Conservation (phyloP, 2,797 vertebrate species). For the Trachops cirrhosus region DNA sequence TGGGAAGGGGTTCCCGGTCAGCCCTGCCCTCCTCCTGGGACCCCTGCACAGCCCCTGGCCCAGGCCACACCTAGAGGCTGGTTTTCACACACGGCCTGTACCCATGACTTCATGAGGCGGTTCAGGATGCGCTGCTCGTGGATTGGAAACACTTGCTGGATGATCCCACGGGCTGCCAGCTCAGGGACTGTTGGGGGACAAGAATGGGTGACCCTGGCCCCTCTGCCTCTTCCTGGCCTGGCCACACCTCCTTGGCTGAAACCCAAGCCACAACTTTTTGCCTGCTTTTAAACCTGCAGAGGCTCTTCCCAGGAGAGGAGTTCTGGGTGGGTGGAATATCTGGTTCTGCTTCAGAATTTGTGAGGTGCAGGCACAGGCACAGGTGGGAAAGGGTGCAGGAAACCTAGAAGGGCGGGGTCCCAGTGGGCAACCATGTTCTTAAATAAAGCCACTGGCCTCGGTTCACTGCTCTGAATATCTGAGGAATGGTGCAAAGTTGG, state of each 20-base stretch:
- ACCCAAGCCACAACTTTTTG: background rate
- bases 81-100: slow-evolving; percentile 96
- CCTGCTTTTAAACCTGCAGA: background rate
- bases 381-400: background rate
- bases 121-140: slow-evolving; percentile 96
- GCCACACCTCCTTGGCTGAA: background rate
- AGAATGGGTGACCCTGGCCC: background rate
- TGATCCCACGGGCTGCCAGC: slow-evolving; percentile 92
- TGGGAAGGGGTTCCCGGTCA: background rate
- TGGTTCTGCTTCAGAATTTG: background rate
- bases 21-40: background rate
- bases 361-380: background rate
- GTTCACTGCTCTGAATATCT: background rate
- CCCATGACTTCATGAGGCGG: slow-evolving; percentile 97
- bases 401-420: background rate
- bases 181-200: slow-evolving; percentile 89
- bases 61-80: slow-evolving; percentile 90
- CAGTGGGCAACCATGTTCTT: background rate
- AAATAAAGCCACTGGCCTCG: background rate
- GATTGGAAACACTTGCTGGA: slow-evolving; percentile 96
- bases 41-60: background rate
- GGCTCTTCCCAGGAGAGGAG: background rate
- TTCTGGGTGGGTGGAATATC: background rate
- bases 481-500: background rate
- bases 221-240: background rate